phyloP scores from a whole-genome alignment of 92 coral and sea anemone species.

The Epizoanthus illoricatus region DNA sequence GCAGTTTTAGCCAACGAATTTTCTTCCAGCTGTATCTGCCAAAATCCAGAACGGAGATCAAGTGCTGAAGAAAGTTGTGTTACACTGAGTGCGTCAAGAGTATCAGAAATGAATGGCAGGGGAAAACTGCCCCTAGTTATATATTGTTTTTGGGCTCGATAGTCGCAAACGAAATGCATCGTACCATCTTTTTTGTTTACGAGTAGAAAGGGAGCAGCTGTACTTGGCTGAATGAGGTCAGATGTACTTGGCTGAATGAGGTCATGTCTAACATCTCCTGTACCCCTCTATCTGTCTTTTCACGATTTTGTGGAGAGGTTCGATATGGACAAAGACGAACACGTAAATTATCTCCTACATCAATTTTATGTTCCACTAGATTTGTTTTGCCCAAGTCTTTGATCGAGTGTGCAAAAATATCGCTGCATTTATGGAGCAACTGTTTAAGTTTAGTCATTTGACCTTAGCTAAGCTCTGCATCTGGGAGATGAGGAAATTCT shows the following conservation, averaged over 20 bases:
- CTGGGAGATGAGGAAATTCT: not conserved
- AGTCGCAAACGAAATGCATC: not conserved
- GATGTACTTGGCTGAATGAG: not conserved
- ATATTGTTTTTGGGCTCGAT: not conserved
- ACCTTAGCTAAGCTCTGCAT: not conserved
- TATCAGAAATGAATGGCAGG: slow-evolving; percentile 11
- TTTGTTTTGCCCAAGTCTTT: slow-evolving; percentile 3
- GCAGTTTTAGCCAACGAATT: not conserved
- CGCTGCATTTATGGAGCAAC: not conserved
- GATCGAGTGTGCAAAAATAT: slow-evolving; percentile 3
- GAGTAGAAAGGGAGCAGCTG: not conserved
- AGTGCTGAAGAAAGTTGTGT: slow-evolving; percentile 13
- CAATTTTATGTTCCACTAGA: not conserved
- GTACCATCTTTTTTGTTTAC: not conserved
- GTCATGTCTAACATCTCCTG: not conserved
- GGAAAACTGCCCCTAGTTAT: slow-evolving; percentile 9
- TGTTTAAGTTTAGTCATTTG: slow-evolving; percentile 12
- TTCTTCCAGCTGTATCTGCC: slow-evolving; percentile 23
- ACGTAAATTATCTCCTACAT: not conserved
- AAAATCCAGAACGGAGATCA: slow-evolving; percentile 3
- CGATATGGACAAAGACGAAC: slow-evolving; percentile 4
- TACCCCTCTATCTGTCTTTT: not conserved
- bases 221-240: not conserved
- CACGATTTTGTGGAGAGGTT: not conserved
- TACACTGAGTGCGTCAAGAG: slow-evolving; percentile 9